phyloP scores from a whole-genome alignment of 2,888 invertebrate species.

The Cerceris rybyensis region DNA sequence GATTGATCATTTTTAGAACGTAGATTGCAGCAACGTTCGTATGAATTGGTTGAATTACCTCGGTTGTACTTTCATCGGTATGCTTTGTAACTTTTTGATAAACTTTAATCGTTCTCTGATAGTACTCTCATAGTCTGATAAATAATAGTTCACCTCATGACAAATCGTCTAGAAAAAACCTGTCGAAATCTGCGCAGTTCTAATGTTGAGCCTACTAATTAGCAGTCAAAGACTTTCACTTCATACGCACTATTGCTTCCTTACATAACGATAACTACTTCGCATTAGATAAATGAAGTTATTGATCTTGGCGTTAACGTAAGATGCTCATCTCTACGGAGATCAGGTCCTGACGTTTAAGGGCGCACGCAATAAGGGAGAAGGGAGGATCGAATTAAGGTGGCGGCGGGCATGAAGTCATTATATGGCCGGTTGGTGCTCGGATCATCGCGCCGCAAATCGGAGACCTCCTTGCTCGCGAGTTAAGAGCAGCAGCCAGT shows the following conservation, averaged over 20 bases:
- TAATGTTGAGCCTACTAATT: no score
- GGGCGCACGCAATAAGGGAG: constrained; percentile 16
- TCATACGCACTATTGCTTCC: no score
- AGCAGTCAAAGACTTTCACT: no score
- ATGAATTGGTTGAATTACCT: no score
- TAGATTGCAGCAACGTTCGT: no score
- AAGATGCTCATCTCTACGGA: constrained; percentile 24
- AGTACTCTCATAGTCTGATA: no score
- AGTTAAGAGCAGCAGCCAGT: constrained; percentile 58
- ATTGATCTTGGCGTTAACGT: constrained; percentile 38
- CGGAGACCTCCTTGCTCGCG: constrained; percentile 58
- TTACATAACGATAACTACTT: constrained; percentile 43
- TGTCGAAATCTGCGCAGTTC: no score
- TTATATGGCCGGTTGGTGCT: constrained; percentile 48
- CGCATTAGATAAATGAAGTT: constrained; percentile 47
- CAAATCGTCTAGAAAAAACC: no score
- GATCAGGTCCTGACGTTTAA: constrained; percentile 56
- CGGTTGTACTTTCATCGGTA: no score
- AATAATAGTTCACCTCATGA: no score
- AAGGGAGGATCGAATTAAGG: constrained; percentile 56
- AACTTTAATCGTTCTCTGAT: no score
- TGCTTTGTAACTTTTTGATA: no score
- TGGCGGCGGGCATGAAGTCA: constrained; percentile 58
- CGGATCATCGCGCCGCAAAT: constrained; percentile 53
- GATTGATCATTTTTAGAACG: neutral